These are phyloP conservation scores for Pseudochirops cupreus DNA, from an alignment of 2,797 vertebrate species.

Conservation along the genomic window DNA sequence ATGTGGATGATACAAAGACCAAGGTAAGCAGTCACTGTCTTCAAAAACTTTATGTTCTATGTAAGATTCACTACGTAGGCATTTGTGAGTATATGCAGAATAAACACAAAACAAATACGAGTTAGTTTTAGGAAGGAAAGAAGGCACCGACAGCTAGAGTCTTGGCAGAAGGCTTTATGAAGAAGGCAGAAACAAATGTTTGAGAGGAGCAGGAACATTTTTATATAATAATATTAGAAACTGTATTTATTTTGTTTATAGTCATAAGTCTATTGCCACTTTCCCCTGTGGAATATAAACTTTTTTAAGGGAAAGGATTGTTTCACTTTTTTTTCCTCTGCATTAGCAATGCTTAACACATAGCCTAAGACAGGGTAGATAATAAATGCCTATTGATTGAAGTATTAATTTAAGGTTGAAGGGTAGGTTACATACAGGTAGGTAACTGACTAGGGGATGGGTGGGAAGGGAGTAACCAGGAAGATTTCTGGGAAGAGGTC, in stretches of 20 bases:
- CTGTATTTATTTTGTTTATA: not conserved
- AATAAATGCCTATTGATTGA: not conserved
- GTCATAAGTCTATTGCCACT: not conserved
- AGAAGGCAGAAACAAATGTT: not conserved
- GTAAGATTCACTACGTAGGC: not conserved
- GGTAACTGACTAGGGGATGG: not conserved
- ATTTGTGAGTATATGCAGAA: not conserved
- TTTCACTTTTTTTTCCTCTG: not conserved
- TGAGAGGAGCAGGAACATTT: not conserved
- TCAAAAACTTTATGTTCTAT: not conserved
- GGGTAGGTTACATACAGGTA: not conserved
- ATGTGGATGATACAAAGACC: not conserved
- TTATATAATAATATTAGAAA: not conserved
- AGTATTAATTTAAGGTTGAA: not conserved
- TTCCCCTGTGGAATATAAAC: not conserved
- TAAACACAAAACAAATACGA: not conserved
- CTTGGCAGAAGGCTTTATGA: not conserved
- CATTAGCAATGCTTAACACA: not conserved
- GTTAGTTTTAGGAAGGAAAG: not conserved
- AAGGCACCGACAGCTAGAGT: not conserved
- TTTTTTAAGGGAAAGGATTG: not conserved
- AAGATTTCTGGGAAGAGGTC: not conserved
- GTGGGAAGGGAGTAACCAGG: not conserved
- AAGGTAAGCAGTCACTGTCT: not conserved
- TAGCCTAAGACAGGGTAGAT: not conserved